Conservation (phyloP, 2,797 vertebrate species). For the Halcyon smyrnensis region DNA sequence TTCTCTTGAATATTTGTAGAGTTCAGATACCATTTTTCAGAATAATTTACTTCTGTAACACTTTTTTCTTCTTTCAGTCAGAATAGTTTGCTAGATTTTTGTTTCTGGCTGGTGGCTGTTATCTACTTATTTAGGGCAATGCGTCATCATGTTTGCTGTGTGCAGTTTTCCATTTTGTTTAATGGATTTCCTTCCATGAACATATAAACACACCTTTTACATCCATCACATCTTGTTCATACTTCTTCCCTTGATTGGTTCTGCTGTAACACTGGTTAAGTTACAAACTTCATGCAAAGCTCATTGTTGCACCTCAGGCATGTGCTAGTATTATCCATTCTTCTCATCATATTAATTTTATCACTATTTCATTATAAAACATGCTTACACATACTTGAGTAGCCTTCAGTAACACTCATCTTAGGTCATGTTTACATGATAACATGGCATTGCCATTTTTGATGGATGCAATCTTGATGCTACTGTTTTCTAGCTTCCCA, state of each 20-base stretch:
- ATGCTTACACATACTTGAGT: background rate
- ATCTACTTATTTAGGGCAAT: background rate
- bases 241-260: background rate
- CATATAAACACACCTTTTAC: slow-evolving; percentile 27
- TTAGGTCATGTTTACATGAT: background rate
- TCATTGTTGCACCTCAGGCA: background rate
- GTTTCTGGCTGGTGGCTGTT: background rate
- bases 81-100: background rate
- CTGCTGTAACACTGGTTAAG: background rate
- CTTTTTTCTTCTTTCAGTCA: background rate
- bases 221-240: background rate
- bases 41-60: background rate
- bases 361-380: background rate
- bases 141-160: background rate
- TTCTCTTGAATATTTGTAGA: background rate
- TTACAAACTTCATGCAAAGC: background rate
- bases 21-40: background rate
- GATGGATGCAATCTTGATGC: background rate
- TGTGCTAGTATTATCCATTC: background rate
- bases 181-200: slow-evolving; percentile 14
- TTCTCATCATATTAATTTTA: background rate
- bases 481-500: background rate
- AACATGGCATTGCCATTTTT: background rate
- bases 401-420: background rate
- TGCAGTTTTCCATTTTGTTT: slow-evolving; percentile 21